phyloP scores from a whole-genome alignment of 1,140 invertebrate genomes.

The Glomeris maerens region DNA sequence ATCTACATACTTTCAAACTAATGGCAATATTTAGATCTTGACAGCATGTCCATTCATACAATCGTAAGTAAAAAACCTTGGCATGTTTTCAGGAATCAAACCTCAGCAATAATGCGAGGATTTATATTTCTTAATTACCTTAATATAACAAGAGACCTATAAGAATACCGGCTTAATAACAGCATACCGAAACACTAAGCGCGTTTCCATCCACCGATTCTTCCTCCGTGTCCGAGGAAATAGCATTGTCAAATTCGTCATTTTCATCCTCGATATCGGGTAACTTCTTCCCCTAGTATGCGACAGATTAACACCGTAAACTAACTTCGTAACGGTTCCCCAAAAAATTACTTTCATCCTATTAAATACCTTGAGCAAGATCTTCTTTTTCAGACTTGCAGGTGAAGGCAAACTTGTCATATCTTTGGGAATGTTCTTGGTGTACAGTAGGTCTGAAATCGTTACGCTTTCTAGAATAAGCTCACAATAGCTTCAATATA shows the following conservation, averaged over 20 bases:
- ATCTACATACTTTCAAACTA: too few species aligned
- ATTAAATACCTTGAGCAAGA: slow-evolving; percentile 32
- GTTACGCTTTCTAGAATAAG: neutral
- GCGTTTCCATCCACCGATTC: slow-evolving; percentile 9
- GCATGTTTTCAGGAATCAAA: too few species aligned
- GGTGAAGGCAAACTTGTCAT: slow-evolving; percentile 29
- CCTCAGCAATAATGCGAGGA: too few species aligned
- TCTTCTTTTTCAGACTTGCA: slow-evolving; percentile 32
- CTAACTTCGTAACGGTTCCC: too few species aligned
- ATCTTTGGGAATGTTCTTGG: slow-evolving; percentile 21
- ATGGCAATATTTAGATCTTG: too few species aligned
- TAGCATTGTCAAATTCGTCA: slow-evolving; percentile 19
- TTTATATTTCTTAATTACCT: neutral
- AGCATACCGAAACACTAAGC: slow-evolving; percentile 17
- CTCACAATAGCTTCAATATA: neutral
- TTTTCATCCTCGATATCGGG: slow-evolving; percentile 21
- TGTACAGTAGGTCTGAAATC: slow-evolving; percentile 27
- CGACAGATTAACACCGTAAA: neutral
- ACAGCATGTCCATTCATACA: too few species aligned
- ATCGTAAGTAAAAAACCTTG: too few species aligned
- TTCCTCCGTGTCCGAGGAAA: slow-evolving; percentile 24
- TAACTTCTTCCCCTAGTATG: slow-evolving; percentile 7
- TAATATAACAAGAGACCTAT: too few species aligned
- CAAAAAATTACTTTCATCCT: slow-evolving; percentile 9
- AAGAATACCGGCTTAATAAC: too few species aligned